These are phyloP conservation scores for Muntiacus reevesi DNA, from an alignment of 2,113 vertebrate species.

Conservation along the genomic window DNA sequence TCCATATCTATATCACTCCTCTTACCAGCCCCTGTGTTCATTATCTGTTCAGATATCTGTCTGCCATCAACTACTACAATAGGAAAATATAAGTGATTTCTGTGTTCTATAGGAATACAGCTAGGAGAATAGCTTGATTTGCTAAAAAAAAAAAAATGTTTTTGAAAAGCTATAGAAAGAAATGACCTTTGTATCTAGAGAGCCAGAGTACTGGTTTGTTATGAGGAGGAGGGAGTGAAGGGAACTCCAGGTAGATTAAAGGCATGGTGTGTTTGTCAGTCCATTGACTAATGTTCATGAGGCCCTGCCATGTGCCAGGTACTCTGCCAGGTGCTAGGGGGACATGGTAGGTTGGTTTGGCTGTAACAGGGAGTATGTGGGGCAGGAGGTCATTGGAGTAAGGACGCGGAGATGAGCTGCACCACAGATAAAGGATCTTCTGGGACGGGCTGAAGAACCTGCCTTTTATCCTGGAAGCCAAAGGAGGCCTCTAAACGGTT, in stretches of 20 bases:
- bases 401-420: neutral
- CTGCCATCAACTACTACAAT: neutral
- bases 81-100: neutral
- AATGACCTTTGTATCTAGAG: neutral
- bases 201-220: neutral
- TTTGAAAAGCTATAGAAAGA: neutral
- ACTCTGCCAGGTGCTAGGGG: neutral
- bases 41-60: neutral
- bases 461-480: neutral
- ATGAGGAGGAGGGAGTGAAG: neutral
- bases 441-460: neutral
- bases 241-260: neutral
- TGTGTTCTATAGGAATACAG: neutral
- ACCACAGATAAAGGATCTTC: neutral
- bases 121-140: neutral
- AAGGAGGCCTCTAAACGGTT: neutral
- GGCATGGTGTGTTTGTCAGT: neutral
- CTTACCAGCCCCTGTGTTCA: neutral
- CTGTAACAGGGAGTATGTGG: neutral
- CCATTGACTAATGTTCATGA: neutral
- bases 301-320: neutral
- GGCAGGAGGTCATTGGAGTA: neutral
- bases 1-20: fast-evolving
- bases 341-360: neutral
- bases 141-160: neutral